Conservation (phyloP, 2,113 vertebrate genomes). For the Phocoena sinus region DNA sequence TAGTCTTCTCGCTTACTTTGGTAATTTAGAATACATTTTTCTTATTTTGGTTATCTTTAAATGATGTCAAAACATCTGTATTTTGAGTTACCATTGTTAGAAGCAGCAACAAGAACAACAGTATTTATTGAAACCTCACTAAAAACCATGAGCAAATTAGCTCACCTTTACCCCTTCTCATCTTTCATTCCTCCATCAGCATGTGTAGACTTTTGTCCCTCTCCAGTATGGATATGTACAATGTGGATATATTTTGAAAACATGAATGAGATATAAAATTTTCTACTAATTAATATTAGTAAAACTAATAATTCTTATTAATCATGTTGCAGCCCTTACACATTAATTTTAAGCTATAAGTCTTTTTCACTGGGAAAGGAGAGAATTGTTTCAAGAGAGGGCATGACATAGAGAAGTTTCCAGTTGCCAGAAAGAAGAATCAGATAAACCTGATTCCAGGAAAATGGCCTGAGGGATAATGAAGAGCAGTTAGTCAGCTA, state of each 20-base stretch:
- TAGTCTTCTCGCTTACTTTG: not conserved
- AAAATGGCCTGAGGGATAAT: not conserved
- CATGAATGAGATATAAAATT: not conserved
- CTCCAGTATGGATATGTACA: not conserved
- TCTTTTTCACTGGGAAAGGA: not conserved
- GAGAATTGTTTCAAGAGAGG: not conserved
- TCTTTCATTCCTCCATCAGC: not conserved
- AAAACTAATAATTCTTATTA: not conserved
- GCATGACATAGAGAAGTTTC: not conserved
- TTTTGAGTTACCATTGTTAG: not conserved
- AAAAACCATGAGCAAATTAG: not conserved
- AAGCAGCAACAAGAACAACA: not conserved
- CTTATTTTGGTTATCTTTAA: not conserved
- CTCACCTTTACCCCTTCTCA: not conserved
- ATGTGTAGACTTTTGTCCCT: not conserved
- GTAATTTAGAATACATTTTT: not conserved
- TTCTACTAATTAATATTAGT: not conserved
- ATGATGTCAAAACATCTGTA: not conserved
- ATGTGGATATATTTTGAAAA: not conserved
- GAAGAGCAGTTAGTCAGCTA: not conserved
- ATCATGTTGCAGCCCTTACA: not conserved
- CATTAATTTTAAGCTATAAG: not conserved
- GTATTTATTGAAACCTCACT: too few relatives aligned
- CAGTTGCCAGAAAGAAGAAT: not conserved
- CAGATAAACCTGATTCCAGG: not conserved